A percentile compares a stretch with the other conserved stretches of the same genome.
These are phyloP conservation scores for Heliothis virescens DNA, from an alignment of 1,140 invertebrate genomes.

Conservation along the genomic window DNA sequence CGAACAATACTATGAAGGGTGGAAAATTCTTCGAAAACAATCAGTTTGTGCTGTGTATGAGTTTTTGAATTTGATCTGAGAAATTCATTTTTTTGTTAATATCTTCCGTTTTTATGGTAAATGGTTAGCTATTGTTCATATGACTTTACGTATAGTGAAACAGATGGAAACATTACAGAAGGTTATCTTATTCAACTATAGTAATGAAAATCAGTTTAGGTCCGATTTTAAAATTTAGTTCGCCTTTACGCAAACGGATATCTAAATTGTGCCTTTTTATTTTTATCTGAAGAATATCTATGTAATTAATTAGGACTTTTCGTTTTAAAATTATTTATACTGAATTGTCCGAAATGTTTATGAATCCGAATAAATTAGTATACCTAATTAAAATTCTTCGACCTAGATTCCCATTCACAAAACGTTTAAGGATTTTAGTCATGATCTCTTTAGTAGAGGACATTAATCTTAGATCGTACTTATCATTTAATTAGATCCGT, in stretches of 20 bases:
- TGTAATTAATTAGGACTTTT: no score
- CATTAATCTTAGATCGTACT: constrained; percentile 84
- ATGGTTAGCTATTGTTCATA: no score
- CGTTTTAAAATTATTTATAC: no score
- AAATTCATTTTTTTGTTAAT: neutral
- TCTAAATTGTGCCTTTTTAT: no score
- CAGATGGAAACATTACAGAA: no score
- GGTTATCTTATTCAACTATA: no score
- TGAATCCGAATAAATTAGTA: constrained; percentile 18
- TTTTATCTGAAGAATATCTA: no score
- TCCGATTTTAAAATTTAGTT: no score
- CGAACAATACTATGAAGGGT: constrained; percentile 18
- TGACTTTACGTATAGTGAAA: no score
- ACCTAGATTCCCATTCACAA: constrained; percentile 44
- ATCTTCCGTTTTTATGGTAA: no score
- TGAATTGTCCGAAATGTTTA: neutral
- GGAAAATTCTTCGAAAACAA: constrained; percentile 7
- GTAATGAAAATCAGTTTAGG: no score
- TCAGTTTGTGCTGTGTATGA: constrained; percentile 20
- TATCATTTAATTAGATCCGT: constrained; percentile 86
- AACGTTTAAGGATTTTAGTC: constrained; percentile 65
- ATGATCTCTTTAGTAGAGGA: constrained; percentile 73
- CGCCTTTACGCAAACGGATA: no score
- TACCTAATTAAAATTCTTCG: constrained; percentile 33
- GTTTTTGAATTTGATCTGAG: neutral